These are phyloP conservation scores for Yponomeuta cagnagella DNA, from an alignment of 2,888 invertebrate genomes.

Conservation along the genomic window DNA sequence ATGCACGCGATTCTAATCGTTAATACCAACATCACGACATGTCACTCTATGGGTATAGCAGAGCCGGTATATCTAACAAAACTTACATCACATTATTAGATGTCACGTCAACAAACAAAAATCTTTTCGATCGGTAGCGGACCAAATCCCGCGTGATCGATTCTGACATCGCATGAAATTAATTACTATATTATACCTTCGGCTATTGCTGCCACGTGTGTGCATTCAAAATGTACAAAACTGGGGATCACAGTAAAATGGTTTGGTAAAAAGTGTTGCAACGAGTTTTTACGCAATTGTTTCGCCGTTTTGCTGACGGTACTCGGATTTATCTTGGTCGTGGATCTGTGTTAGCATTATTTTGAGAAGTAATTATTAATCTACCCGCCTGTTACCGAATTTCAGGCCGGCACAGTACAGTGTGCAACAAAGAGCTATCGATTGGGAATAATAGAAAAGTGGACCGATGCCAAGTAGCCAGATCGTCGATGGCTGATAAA, in stretches of 20 bases:
- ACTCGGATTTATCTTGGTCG: conserved; percentile 59
- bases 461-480: conserved; percentile 57
- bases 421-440: conserved; percentile 59
- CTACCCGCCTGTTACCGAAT: conserved; percentile 67
- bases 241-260: conserved; percentile 15
- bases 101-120: conserved; percentile 49
- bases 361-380: conserved; percentile 76
- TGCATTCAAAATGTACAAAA: neutral
- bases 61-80: conserved; percentile 20
- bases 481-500: conserved; percentile 58
- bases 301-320: conserved; percentile 32
- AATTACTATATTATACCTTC: conserved; percentile 27
- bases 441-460: conserved; percentile 62
- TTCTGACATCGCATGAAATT: conserved; percentile 58
- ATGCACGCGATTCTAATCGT: conserved; percentile 13
- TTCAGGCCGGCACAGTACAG: conserved; percentile 59
- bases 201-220: neutral
- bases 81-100: conserved; percentile 33
- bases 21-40: conserved; percentile 15
- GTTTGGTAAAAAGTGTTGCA: conserved; percentile 15
- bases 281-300: conserved; percentile 20
- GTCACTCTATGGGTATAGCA: conserved; percentile 18
- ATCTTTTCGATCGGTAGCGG: conserved; percentile 43
- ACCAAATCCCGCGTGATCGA: conserved; percentile 53
- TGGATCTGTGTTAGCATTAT: conserved; percentile 70